Base-by-base conservation (phyloP, 2,888 invertebrate genomes). In the Macrostomum cliftonense region DNA sequence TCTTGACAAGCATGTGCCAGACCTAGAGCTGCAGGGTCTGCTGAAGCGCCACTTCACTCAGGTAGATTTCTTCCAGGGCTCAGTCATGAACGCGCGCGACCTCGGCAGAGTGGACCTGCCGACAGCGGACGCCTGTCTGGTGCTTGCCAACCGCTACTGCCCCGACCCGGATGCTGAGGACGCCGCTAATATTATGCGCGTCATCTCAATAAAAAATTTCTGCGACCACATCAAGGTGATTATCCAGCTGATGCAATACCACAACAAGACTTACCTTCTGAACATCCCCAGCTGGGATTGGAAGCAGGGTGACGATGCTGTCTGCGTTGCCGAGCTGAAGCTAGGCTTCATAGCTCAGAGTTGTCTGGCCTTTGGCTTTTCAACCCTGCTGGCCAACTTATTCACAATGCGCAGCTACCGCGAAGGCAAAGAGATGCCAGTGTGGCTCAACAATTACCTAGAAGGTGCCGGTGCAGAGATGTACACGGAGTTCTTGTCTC, bases 221-320 rank as follows among this genome's bases (percentile, higher is more conserved):
- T 93, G 93, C 62, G 91, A 95, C 67, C 95, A 97, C 72, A 97
- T 97, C 73, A 80, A 97, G 69, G 95, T 99, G 64, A 97, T 99
- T 71, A 95, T 99, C 63, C 97, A 99, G 74, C 78, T 99, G 62
- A 91, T 99, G 88, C 97, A 99, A 76, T 99, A 99, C 75, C 97
- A 97, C 72, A 97, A 97, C 76, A 97, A 97, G 83, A 95, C 97
- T 65, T 97, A 99, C 74, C 79, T 99, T 72, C 77, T 99, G 63
- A 99, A 99, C 79, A 99, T 99, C 79, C 97, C 97, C 63, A 93
- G 93, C 60, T 99, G 97, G 97, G 95, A 99, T 76, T 97, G 97
- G 97, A 91, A 95, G 73, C 83, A 91, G 71, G 97, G 95, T 51
- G 97, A 99, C 73, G 97, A 99, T 74, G 97, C 97, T 56, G 97